Base-by-base conservation (phyloP, 2,113 vertebrate species). In the Triplophysa dalaica region DNA sequence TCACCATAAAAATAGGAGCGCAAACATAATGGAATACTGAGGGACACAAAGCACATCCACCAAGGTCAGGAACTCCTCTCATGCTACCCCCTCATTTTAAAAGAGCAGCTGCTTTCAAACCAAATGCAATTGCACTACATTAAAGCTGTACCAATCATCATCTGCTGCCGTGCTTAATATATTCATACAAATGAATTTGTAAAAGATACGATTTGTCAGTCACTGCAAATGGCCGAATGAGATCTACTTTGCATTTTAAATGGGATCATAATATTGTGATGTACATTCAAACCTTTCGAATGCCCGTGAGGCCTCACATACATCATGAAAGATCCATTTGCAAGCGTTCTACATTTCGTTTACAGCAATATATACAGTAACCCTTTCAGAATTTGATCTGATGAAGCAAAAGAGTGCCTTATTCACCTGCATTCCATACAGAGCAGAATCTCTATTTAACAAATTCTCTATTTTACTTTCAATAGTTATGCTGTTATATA, bases 21-120 rank as follows among this genome's bases (percentile, higher is more conserved):
- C 41, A 41, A 26, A 75, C 7, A 68, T 78, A 58, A 77, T 70
- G 24, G 58, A 82, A 82, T 77, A 68, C 66, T 61, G 67, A 82
- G 77, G 77, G 82, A 84, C 54, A 72, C 16, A 63, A 68, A 70
- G 70, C 70, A 43, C 48, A 64, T 54, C 26, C 29, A 33, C 48
- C 79, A 86, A 84, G 85, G 82, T 86, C 85, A 75, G 62, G 66
- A 75, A 38, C 63, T 70, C 69, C 66, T 79, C 78, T 24, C 69
- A 8, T 17, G 21, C 54, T 26, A 19, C 62, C 19, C 58, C 33
- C 61, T 52, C n/a, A n/a, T 48, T 45, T 56, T 69, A 9, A 77
- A 54, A 33, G 54, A 68, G 79, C 33, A 4, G 6, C 74, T 22
- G 24, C 62, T 24, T 43, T 22, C 52, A 17, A 73, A 60, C 9